Evolutionary conservation across 2,888 invertebrate species (phyloP).

Genomic region (Polietes domitor): DNA sequence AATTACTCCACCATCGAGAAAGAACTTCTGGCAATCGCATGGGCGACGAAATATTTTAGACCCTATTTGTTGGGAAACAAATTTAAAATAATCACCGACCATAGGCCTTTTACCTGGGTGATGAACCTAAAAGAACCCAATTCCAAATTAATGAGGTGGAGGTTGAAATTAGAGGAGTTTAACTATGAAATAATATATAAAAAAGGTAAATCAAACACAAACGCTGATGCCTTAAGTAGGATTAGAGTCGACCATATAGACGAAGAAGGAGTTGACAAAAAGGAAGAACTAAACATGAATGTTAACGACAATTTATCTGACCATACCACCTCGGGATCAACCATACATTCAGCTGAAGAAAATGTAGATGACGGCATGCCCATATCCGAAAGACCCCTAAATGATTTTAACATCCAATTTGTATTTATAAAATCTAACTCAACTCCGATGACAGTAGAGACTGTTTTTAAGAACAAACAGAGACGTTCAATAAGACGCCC

Average conservation of each 20-base stretch:
- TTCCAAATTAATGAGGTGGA: constrained; percentile 1
- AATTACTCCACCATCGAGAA: constrained; percentile 72
- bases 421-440: constrained; percentile 50
- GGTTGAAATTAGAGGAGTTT: background rate
- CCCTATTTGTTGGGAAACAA: constrained; percentile 72
- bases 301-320: background rate
- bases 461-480: constrained; percentile 64
- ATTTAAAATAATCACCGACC: constrained; percentile 74
- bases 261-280: background rate
- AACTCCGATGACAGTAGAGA: constrained; percentile 45
- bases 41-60: constrained; percentile 71
- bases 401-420: constrained; percentile 67
- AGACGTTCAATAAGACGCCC: constrained; percentile 55
- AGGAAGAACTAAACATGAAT: background rate
- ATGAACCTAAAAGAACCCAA: constrained; percentile 48
- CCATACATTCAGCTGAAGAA: constrained; percentile 62
- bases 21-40: constrained; percentile 71
- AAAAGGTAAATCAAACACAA: background rate
- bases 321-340: background rate
- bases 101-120: constrained; percentile 73
- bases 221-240: background rate
- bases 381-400: constrained; percentile 69
- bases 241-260: background rate
- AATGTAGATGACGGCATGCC: constrained; percentile 64
- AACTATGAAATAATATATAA: background rate